Conservation (phyloP, 2,888 invertebrate species). For the Melanargia galathea region DNA sequence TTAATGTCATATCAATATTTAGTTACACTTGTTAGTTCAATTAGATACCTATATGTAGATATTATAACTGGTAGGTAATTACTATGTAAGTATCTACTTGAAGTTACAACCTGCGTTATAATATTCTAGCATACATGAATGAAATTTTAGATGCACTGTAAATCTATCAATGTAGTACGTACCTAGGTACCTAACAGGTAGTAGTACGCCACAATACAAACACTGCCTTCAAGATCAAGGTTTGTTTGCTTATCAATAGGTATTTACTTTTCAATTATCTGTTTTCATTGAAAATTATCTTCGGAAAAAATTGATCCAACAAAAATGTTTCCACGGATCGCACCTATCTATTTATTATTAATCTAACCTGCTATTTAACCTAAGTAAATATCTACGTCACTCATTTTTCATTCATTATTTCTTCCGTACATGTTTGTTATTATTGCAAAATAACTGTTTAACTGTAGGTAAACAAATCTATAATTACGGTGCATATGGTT, state of each 20-base stretch:
- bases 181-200: too few species aligned
- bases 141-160: conserved; percentile 15
- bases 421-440: background rate
- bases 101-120: background rate
- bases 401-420: background rate
- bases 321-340: background rate
- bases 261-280: background rate
- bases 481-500: background rate
- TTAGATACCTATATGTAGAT: background rate
- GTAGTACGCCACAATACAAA: conserved; percentile 16
- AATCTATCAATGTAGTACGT: background rate
- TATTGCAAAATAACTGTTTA: background rate
- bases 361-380: too few species aligned
- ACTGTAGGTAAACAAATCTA: background rate
- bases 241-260: conserved; percentile 24
- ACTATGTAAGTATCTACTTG: background rate
- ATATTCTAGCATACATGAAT: conserved; percentile 1
- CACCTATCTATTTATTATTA: too few species aligned
- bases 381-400: too few species aligned
- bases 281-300: conserved; percentile 3
- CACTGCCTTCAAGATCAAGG: conserved; percentile 27
- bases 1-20: background rate
- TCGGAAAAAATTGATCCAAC: background rate
- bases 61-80: background rate
- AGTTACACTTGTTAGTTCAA: background rate